Evolutionary conservation across 2,797 vertebrate species (phyloP), one percentile per base, ranked within the genome.

Genomic region (Ptychobarbus kaznakovi): DNA sequence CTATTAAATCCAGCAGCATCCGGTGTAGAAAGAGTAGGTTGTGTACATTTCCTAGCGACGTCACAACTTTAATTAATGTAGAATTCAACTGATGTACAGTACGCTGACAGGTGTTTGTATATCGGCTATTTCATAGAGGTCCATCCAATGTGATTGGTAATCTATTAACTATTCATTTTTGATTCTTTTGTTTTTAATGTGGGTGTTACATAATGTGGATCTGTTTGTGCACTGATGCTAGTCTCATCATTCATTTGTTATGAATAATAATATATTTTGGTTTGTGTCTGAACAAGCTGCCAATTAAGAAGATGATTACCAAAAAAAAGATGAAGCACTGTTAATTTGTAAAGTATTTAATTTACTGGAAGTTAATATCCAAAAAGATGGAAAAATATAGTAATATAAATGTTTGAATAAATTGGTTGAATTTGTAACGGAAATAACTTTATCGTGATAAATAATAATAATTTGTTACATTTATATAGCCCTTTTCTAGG

Each of bases 201-300:
- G 72, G 25, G 15, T 28, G 22, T 79, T 79, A 28, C 40, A 12
- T 16, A 28, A 79, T 42, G 76, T 44, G 38, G 22, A 63, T 25
- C 42, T 49, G 61, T 80, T 65, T 49, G 78, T 80, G 78, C 78
- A n/a, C 61, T 8, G 25, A 12, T 46, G 16, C 61, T 61, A 46
- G 61, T 32, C 11, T 80, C 10, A 35, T 46, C 40, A 49, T 46
- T 65, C 11, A 46, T 32, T 63, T 79, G 10, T 51, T 56, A 56
- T 76, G 73, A 76, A 38, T 56, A 76, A 13, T 76, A 51, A 38
- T 56, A 75, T 38, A 49, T 76, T 76, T 75, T 38, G 49, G 3
- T 22, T 75, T 75, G 73, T 75, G 28, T 74, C 72, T 28, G 28
- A 32, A 74, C 6, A 65, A 51, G 8, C 28, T 74, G 25, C 15